Evolutionary conservation across 2,888 invertebrate species (phyloP), one percentile per base, ranked within the genome.

Genomic region (Azorinus chamasolen): DNA sequence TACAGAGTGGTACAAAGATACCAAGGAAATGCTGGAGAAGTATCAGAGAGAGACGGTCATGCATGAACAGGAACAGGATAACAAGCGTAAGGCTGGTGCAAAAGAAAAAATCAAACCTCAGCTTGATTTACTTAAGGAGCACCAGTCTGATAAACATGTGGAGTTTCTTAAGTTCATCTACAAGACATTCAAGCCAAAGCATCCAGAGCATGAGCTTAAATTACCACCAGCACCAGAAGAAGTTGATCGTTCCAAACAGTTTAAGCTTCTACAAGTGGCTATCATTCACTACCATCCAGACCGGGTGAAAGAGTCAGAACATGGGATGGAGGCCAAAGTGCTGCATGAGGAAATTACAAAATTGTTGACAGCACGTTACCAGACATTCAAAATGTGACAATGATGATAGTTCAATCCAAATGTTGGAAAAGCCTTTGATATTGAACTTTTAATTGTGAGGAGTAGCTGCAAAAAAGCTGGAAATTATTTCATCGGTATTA

Each of bases 201-300:
- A 86, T 48, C 61, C 76, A 6, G 53, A 45, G 0, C 74, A 85
- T 59, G 83, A 80, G 32, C 51, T 87, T 16, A 73, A 66, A 8
- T 54, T 76, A 8, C 51, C 59, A 12, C 58, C 73, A 43, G 57
- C 75, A 24, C 58, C 71, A 10, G 48, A 51, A 2, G 64, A 73
- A 24, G 50, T 32, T 6, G 54, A 62, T 16, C 25, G 48, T 6
- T 41, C 51, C 1, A 51, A 64, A 64, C 66, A 81, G 59, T 83
- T 85, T 63, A 85, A 84, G 50, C 24, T 74, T 5, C 69, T 85
- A 46, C 83, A 83, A 54, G 80, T 80, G 20, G 85, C 88, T 0
- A 68, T 86, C 12, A 63, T 80, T 8, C 87, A 88, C 64, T 88
- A 84, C 58, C 88, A 88, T 37, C 88, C 88, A 0, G 88, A 88